Base-by-base conservation (phyloP, 2,113 vertebrate species). In the Tenrec ecaudatus region DNA sequence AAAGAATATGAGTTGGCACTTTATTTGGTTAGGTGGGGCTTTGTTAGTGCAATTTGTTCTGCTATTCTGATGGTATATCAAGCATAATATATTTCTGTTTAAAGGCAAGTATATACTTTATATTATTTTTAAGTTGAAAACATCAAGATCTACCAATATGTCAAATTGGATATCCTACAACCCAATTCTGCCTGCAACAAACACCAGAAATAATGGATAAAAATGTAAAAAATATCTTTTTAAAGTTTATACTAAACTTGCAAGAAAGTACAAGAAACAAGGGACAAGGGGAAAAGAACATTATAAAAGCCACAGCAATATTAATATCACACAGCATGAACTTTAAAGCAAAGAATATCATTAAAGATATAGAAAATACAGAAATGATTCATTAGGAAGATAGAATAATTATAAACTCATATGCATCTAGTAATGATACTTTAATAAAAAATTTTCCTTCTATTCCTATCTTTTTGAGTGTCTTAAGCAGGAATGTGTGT, bases 301-400 rank as follows among this genome's bases (percentile, higher is more conserved):
- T 57, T 89, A 85, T 87, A 71, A 71, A 95, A 95, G 66, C 12
- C 14, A 17, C 53, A 40, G 27, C 71, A 88, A 76, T 94, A 53
- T 75, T 86, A 82, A 78, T 29, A 58, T 82, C n/a, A 66, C 66
- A 68, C 6, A 78, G 40, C 75, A 66, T 76, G 88, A 62, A 71
- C 58, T 86, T 93, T 79, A 93, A 94, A 77, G 57, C 36, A 95
- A 91, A 91, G 66, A 90, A 82, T 93, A 16, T 68, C 25, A 87
- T 82, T 90, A 73, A 31, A 38, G 14, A 53, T 85, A 25, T 86
- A 84, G 90, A 91, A 91, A 62, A 62, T 62, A 62, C 60, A 20
- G 62, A 25, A 93, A 92, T 88, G 68, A 92, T 91, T 95, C 2
- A 57, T 31, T 64, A 79, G 64, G 36, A 91, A 82, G 58, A 88